Evolutionary conservation across 1,140 invertebrate genomes (phyloP).

Genomic region (Berghia stephanieae): DNA sequence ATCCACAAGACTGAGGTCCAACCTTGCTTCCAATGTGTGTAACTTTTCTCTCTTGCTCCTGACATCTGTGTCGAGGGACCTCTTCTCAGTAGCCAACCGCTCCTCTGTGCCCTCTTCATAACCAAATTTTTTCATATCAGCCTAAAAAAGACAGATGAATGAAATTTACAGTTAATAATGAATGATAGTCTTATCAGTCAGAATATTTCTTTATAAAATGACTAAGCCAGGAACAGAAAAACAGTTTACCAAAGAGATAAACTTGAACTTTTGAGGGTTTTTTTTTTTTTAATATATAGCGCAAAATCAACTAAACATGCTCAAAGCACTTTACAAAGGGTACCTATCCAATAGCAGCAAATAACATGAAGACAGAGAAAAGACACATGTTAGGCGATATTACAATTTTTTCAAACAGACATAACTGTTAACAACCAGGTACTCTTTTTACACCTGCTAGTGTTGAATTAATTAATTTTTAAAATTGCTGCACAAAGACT

Average conservation of each 20-base stretch:
- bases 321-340: no score
- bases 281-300: no score
- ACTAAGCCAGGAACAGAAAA: not conserved
- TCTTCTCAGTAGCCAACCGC: constrained; percentile 70
- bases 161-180: not conserved
- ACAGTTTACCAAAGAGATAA: not conserved
- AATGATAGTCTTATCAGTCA: not conserved
- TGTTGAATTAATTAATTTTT: no score
- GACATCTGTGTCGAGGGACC: constrained; percentile 70
- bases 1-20: no score
- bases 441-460: no score
- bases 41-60: constrained; percentile 70
- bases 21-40: constrained; percentile 74
- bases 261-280: no score
- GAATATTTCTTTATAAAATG: not conserved
- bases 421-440: no score
- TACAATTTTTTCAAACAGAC: no score
- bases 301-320: no score
- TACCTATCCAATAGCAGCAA: no score
- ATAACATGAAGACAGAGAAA: not conserved
- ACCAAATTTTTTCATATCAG: constrained; percentile 72
- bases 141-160: constrained; percentile 53
- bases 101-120: constrained; percentile 76
- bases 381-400: no score
- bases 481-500: no score